These are phyloP conservation scores for Temnothorax longispinosus DNA, from an alignment of 1,140 invertebrate genomes.

Conservation along the genomic window DNA sequence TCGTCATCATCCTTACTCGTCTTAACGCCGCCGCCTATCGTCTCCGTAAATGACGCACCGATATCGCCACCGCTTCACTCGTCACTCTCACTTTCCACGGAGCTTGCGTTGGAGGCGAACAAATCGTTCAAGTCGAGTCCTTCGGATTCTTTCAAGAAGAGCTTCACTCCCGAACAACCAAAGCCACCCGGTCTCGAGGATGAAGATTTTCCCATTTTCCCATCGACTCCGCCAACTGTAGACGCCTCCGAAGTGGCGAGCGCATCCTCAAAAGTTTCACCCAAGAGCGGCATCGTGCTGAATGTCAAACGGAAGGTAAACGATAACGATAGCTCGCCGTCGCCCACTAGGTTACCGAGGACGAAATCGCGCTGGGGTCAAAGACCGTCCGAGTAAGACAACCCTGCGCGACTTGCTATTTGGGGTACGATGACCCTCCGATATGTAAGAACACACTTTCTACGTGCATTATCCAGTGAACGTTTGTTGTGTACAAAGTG, in stretches of 20 bases:
- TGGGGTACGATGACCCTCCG: neutral
- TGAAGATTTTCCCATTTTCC: conserved; percentile 76
- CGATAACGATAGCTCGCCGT: conserved; percentile 63
- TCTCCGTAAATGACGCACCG: neutral
- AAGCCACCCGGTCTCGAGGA: conserved; percentile 81
- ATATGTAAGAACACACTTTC: neutral
- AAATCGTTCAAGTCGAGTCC: conserved; percentile 42
- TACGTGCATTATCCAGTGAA: neutral
- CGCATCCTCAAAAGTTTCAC: conserved; percentile 66
- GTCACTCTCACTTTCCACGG: neutral
- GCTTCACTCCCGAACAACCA: conserved; percentile 74
- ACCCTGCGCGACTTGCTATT: neutral
- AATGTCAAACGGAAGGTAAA: conserved; percentile 78
- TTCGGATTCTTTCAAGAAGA: conserved; percentile 67
- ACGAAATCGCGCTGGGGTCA: conserved; percentile 83
- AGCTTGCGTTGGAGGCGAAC: neutral
- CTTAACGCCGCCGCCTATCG: neutral
- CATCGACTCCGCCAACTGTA: conserved; percentile 57
- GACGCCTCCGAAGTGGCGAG: conserved; percentile 43
- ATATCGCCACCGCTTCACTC: conserved; percentile 8
- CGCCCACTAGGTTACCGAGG: conserved; percentile 71
- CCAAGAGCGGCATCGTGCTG: conserved; percentile 80
- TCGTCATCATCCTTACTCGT: neutral
- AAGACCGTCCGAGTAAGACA: conserved; percentile 70
- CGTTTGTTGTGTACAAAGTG: neutral